Percentiles rank a stretch among this genome's conserved stretches.
Conservation (phyloP, 2,113 vertebrate genomes). For the Calyptomena viridis region DNA sequence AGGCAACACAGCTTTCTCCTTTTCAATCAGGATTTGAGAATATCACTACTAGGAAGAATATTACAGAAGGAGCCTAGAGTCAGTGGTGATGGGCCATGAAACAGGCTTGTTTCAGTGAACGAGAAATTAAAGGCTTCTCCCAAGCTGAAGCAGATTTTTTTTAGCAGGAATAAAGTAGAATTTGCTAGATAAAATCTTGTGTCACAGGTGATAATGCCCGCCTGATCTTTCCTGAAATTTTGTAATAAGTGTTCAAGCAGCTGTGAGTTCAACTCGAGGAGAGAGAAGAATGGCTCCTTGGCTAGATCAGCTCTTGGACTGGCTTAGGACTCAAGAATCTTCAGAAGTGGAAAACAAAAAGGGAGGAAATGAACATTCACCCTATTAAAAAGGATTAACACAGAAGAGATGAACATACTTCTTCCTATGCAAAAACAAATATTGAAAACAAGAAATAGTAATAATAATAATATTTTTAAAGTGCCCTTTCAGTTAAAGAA, state of each 20-base stretch:
- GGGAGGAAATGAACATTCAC: background rate
- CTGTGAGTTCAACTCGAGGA: rapidly evolving
- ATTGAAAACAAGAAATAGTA: background rate
- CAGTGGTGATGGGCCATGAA: background rate
- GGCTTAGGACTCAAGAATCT: background rate
- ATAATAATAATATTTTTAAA: background rate
- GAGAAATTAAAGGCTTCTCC: background rate
- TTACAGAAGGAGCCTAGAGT: background rate
- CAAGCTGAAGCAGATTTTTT: background rate
- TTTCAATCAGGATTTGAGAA: background rate
- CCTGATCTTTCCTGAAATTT: background rate
- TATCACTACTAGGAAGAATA: background rate
- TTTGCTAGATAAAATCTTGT: background rate
- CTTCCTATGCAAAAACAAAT: background rate
- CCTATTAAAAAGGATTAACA: background rate
- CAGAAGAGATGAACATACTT: background rate
- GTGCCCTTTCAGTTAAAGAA: background rate
- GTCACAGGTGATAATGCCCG: background rate
- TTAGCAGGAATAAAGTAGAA: background rate
- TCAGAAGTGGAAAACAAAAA: background rate
- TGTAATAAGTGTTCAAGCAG: background rate
- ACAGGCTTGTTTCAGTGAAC: background rate
- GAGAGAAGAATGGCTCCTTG: background rate
- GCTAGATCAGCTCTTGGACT: background rate
- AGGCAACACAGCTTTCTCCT: background rate